Percentiles rank a stretch among this genome's conserved stretches.
phyloP scores from a whole-genome alignment of 2,113 vertebrate species.

The Tragelaphus scriptus region DNA sequence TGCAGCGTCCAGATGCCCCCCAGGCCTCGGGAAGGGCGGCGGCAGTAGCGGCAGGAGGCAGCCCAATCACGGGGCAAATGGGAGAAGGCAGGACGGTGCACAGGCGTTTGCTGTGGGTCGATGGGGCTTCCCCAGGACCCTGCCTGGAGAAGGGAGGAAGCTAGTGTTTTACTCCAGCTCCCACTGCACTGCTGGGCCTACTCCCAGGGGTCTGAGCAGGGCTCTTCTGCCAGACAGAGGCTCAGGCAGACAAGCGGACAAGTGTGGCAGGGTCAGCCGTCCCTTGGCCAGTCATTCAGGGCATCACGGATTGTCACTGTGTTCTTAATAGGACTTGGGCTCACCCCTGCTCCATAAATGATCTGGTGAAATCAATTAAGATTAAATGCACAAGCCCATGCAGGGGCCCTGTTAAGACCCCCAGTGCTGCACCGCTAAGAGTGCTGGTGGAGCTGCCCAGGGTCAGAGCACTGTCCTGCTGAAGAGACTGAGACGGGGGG shows the following conservation, averaged over 20 bases:
- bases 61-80: background rate
- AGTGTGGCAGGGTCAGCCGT: accelerated
- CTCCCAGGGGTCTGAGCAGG: no score
- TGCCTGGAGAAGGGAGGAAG: background rate
- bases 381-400: background rate
- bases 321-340: background rate
- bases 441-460: accelerated
- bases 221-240: background rate
- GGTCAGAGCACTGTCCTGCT: accelerated
- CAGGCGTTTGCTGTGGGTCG: no score
- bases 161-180: background rate
- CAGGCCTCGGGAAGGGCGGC: background rate
- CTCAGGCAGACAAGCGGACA: background rate
- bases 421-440: background rate
- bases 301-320: no score
- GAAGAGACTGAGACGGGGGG: background rate
- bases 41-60: background rate
- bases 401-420: no score
- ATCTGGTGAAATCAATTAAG: accelerated
- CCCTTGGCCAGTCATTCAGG: background rate
- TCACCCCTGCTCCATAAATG: background rate
- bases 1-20: background rate
- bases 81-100: background rate
- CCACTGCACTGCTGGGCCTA: no score
- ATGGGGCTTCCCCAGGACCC: background rate